These are phyloP conservation scores for Pristionchus exspectatus DNA, from an alignment of 2,888 invertebrate genomes.

Conservation along the genomic window DNA sequence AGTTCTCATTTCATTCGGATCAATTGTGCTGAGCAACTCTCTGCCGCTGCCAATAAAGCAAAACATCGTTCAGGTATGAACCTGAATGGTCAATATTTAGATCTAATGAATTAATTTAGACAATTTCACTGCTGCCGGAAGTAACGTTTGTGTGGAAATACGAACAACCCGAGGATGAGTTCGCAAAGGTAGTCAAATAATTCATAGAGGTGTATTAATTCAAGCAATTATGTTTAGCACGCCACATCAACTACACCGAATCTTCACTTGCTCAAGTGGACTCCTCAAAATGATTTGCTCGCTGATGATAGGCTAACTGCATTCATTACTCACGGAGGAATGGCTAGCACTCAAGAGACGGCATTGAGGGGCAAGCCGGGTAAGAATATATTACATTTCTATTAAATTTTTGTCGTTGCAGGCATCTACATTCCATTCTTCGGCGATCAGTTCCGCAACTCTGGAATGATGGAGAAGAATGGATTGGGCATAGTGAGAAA, in stretches of 20 bases:
- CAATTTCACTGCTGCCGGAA: background rate
- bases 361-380: background rate
- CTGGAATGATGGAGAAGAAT: constrained; percentile 19
- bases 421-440: background rate
- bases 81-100: background rate
- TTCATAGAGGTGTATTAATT: background rate
- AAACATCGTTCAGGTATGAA: background rate
- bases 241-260: background rate
- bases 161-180: background rate
- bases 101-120: background rate
- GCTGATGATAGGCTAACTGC: background rate
- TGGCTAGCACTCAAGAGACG: background rate
- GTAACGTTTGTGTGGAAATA: background rate
- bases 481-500: background rate
- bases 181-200: background rate
- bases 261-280: background rate
- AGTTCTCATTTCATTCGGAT: background rate
- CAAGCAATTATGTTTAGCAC: background rate
- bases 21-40: background rate
- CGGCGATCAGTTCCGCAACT: background rate
- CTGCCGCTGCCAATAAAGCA: background rate
- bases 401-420: background rate
- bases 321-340: constrained; percentile 30
- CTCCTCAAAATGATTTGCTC: background rate
- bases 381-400: background rate